Conservation (phyloP, 2,888 invertebrate genomes). For the Lycophotia porphyrea region DNA sequence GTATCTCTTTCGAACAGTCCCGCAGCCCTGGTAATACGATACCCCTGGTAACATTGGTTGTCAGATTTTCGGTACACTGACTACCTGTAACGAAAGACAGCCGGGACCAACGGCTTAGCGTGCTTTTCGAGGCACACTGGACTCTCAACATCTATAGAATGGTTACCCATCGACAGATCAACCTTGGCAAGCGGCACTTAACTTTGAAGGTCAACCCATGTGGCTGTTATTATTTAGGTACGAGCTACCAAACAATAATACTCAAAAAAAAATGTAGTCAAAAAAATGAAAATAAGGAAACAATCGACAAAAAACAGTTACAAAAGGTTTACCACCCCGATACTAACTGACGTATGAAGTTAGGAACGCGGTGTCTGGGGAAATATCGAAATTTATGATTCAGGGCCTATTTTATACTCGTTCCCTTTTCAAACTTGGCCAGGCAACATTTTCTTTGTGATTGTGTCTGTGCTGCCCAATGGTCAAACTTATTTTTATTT, state of each 20-base stretch:
- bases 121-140: not conserved
- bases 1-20: too few relatives aligned
- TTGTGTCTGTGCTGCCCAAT: conserved; percentile 30
- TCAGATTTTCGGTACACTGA: not conserved
- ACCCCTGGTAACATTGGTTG: not conserved
- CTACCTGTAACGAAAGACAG: not conserved
- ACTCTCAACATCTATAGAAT: not conserved
- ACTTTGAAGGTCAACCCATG: not conserved
- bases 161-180: not conserved
- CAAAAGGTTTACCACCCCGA: conserved; percentile 58
- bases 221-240: not conserved
- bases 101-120: not conserved
- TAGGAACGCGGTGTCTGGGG: conserved; percentile 56
- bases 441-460: conserved; percentile 52
- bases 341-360: conserved; percentile 54
- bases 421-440: conserved; percentile 58
- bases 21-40: too few relatives aligned
- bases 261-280: conserved; percentile 29
- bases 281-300: conserved; percentile 39
- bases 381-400: conserved; percentile 65
- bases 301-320: conserved; percentile 29
- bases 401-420: conserved; percentile 55
- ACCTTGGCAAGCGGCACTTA: not conserved
- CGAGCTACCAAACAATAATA: conserved; percentile 12
- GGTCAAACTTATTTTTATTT: conserved; percentile 52